Evolutionary conservation across 2,888 invertebrate genomes (phyloP), one percentile per base, ranked within the genome.

Genomic region (Emmelina monodactyla): DNA sequence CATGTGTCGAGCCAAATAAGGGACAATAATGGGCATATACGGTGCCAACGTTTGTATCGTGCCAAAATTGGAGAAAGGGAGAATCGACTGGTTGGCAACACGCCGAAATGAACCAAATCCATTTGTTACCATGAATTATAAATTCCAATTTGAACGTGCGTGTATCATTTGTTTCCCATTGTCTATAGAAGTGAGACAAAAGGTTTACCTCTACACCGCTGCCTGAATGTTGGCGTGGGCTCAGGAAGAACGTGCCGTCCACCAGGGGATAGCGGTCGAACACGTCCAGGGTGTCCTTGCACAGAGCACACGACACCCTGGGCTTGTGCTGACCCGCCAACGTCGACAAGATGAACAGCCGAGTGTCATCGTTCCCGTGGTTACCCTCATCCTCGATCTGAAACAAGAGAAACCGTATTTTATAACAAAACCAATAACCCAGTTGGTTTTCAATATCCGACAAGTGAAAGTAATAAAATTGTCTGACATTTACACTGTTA

Each of bases 341-440:
- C 29, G 94, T 95, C 41, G 96, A 94, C 62, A 98, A 83, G 54
- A 98, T 93, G 83, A 97, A 97, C 60, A 94, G 91, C 50, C 97
- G 87, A 32, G 95, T 97, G 66, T 98, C 98, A 66, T 98, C 98
- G 75, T 97, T 97, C 55, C 97, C 97, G 67, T 96, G 96, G 75
- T 95, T 94, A 44, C 95, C 96, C 66, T 98, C 97, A 64, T 98
- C 97, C 79, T 98, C 97, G 85, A 97, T 95, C 92, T 95, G 84
- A 32, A 85, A 82, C 84, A 73, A 70, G 14, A 46, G 42, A 33
- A 16, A 28, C 7, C 4, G n/a, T 4, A 28, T 28, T 7, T 28
- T 4, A 28, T 19, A 11, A 4, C 11, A 28, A 28, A 6, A 9
- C 19, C 19, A 19, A 19, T 6, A 9, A 9, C n/a, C 28, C 3